Evolutionary conservation across 2,888 invertebrate genomes (phyloP), one percentile per base, ranked within the genome.

Genomic region (Pilophorus perplexus): DNA sequence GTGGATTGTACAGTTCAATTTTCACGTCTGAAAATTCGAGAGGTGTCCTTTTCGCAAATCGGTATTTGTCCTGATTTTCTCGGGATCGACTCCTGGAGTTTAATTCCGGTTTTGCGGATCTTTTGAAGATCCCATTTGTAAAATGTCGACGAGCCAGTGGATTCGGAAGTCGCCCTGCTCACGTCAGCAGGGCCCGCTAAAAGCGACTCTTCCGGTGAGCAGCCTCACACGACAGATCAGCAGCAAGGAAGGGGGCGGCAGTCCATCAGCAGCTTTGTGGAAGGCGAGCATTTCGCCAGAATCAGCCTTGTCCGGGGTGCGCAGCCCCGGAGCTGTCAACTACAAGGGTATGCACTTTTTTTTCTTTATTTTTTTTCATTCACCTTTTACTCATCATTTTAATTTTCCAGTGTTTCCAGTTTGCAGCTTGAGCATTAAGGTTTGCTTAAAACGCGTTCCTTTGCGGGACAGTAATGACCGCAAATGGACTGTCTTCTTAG

Each of bases 201-300:
- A 86, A 76, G 88, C 88, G 67, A 88, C 88, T 68, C 80, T 89
- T 75, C 88, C 88, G 73, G 86, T 88, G 74, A 85, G 86, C 64
- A 87, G 87, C 67, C 82, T 88, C 71, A 80, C 88, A 77, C 83
- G 86, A 75, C 82, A 82, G 74, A 83, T 84, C 74, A 82, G 82
- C 69, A 83, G 82, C 55, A 77, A 84, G 64, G 82, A 82, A 62
- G 37, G 33, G 75, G 83, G 81, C 74, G 81, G 80, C 73, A 40
- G 52, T n/a, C 86, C 85, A 73, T 85, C 86, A 20, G 86, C 86
- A 44, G 83, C 83, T 74, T 79, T 81, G 71, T 86, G 86, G 85
- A 83, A 84, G 73, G 77, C 78, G 68, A 50, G 50, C 55, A 55
- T 48, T 23, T 64, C 62, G 2, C 55, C 66, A 12, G 66, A 54